Conservation (phyloP, 1,140 invertebrate genomes). For the Chrysomallon squamiferum region DNA sequence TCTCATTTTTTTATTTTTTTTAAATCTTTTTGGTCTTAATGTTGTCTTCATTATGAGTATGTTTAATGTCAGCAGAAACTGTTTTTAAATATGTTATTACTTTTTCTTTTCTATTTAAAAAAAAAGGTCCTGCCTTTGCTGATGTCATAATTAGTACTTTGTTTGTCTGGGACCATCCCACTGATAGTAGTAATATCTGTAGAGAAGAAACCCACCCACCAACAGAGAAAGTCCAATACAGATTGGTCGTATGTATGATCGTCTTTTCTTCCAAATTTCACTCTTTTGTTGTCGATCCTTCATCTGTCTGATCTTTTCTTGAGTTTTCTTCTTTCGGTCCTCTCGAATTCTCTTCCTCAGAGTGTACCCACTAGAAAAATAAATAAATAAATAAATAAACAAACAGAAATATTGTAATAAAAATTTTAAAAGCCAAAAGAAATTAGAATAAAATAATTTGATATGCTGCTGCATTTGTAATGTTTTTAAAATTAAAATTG, state of each 20-base stretch:
- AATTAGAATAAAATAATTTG: background rate
- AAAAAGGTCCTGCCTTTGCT: no score
- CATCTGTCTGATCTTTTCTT: constrained; percentile 56
- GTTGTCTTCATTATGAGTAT: no score
- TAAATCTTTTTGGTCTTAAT: no score
- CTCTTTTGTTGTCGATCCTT: constrained; percentile 56
- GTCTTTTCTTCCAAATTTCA: constrained; percentile 42
- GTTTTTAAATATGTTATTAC: no score
- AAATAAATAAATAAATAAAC: background rate
- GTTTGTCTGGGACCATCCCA: no score
- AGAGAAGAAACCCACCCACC: constrained; percentile 39
- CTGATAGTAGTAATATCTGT: constrained; percentile 29
- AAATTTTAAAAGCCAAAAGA: background rate
- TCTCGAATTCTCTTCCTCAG: constrained; percentile 53
- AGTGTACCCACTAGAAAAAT: constrained; percentile 9
- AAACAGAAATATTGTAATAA: background rate
- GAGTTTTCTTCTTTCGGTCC: constrained; percentile 56
- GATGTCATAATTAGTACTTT: no score
- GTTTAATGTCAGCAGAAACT: no score
- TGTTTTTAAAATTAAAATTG: no score
- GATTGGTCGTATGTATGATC: constrained; percentile 31
- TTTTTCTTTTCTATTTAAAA: no score
- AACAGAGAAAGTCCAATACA: constrained; percentile 30
- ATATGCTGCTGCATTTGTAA: no score
- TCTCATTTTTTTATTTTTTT: no score